These are phyloP conservation scores for Clostera curtula DNA, from an alignment of 2,888 invertebrate species.

Conservation along the genomic window DNA sequence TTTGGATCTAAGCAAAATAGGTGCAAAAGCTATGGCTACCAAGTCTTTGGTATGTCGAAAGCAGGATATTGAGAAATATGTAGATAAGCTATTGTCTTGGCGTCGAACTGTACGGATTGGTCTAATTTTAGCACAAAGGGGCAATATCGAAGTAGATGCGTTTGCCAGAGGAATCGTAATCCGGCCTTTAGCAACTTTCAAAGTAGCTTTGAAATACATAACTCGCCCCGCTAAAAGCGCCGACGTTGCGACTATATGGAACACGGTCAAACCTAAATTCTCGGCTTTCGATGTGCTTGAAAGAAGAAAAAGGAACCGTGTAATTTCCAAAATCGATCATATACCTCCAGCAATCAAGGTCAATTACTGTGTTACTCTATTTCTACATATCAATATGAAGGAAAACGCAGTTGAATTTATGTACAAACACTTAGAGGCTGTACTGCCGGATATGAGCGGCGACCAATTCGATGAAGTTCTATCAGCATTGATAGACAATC, in stretches of 20 bases:
- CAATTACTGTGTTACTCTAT: too few species aligned
- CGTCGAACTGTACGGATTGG: constrained; percentile 31
- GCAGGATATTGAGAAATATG: constrained; percentile 19
- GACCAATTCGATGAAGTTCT: constrained; percentile 22
- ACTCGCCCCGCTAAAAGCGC: constrained; percentile 19
- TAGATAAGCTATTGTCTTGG: constrained; percentile 27
- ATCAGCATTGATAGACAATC: constrained; percentile 15
- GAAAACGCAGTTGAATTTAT: constrained; percentile 15
- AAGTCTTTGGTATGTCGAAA: constrained; percentile 26
- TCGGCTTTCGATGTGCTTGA: too few species aligned
- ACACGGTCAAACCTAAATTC: too few species aligned
- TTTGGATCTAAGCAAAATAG: constrained; percentile 31
- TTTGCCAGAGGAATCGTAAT: constrained; percentile 21
- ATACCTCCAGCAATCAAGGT: too few species aligned
- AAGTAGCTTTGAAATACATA: constrained; percentile 27
- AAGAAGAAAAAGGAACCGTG: too few species aligned
- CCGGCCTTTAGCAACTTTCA: constrained; percentile 31
- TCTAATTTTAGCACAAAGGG: constrained; percentile 28
- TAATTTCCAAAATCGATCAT: too few species aligned
- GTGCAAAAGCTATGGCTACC: constrained; percentile 41
- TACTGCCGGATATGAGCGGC: constrained; percentile 23
- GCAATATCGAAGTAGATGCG: constrained; percentile 16
- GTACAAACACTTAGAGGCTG: constrained; percentile 25
- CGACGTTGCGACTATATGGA: too few species aligned
- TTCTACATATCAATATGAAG: constrained; percentile 13